phyloP scores from a whole-genome alignment of 2,113 vertebrate species.

The Hucho hucho region DNA sequence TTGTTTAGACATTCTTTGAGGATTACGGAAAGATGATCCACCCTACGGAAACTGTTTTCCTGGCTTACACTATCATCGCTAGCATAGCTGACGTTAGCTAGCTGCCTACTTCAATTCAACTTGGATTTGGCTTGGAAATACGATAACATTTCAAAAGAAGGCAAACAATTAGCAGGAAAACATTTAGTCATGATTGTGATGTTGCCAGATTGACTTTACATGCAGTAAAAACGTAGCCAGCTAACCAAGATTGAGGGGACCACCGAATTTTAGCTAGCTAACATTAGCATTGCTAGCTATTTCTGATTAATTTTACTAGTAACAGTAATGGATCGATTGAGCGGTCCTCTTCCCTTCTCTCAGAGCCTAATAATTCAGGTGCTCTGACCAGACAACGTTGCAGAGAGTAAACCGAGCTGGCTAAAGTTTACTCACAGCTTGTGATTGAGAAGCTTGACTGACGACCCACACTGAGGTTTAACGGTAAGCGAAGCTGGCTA shows the following conservation, averaged over 20 bases:
- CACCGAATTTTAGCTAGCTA: no score
- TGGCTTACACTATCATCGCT: constrained; percentile 58
- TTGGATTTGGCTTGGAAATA: no score
- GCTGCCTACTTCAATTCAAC: no score
- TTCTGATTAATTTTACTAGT: no score
- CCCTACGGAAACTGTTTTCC: no score
- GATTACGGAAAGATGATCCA: constrained; percentile 53
- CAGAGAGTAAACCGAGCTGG: not conserved
- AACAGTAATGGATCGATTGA: not conserved
- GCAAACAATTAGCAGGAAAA: no score
- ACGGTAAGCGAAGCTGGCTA: not conserved
- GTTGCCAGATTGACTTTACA: no score
- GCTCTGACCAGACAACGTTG: not conserved
- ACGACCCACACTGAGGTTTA: not conserved
- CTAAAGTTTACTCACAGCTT: not conserved
- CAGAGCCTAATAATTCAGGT: not conserved
- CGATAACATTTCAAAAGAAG: no score
- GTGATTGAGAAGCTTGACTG: not conserved
- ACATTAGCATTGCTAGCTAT: no score
- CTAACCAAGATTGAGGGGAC: no score
- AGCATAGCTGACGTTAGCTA: constrained; percentile 18
- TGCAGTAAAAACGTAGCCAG: no score
- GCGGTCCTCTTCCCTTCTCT: not conserved
- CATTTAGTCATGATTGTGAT: no score
- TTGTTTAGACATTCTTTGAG: constrained; percentile 61